Conservation (phyloP, 1,140 invertebrate species). For the Hormaphis cornu region DNA sequence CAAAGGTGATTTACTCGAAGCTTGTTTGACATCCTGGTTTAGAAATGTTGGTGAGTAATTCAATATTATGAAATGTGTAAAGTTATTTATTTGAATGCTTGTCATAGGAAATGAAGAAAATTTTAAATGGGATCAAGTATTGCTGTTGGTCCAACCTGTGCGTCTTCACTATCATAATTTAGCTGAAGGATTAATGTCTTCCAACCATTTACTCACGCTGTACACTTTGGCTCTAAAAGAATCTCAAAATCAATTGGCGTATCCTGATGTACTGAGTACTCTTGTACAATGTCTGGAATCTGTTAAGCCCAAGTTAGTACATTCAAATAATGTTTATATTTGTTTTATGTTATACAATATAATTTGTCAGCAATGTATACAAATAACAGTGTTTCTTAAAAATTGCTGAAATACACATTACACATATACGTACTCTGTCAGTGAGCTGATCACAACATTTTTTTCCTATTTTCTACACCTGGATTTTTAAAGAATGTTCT, state of each 20-base stretch:
- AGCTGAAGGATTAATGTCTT: conserved; percentile 43
- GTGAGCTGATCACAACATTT: no score
- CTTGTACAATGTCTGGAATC: conserved; percentile 46
- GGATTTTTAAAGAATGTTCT: no score
- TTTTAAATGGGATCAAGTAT: conserved; percentile 43
- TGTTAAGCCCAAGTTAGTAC: conserved; percentile 45
- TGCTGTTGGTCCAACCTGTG: conserved; percentile 44
- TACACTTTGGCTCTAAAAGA: conserved; percentile 46
- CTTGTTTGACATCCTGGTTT: conserved; percentile 46
- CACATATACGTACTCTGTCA: no score
- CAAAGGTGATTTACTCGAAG: conserved; percentile 46
- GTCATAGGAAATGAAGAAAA: conserved; percentile 13
- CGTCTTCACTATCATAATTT: conserved; percentile 43
- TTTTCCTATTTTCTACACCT: no score
- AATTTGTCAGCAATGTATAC: no score
- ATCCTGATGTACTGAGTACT: conserved; percentile 44
- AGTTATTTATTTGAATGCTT: conserved; percentile 2
- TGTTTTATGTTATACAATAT: not conserved
- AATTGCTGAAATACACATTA: no score
- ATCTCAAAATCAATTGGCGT: conserved; percentile 43
- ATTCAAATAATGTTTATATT: not conserved
- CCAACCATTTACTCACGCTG: conserved; percentile 45
- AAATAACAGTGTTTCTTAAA: no score
- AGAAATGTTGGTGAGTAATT: conserved; percentile 41
- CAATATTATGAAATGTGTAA: not conserved